A percentile compares a stretch with the other conserved stretches of the same genome.
These are phyloP conservation scores for Drosophila bocki DNA, from an alignment of 1,140 invertebrate species.

Conservation along the genomic window DNA sequence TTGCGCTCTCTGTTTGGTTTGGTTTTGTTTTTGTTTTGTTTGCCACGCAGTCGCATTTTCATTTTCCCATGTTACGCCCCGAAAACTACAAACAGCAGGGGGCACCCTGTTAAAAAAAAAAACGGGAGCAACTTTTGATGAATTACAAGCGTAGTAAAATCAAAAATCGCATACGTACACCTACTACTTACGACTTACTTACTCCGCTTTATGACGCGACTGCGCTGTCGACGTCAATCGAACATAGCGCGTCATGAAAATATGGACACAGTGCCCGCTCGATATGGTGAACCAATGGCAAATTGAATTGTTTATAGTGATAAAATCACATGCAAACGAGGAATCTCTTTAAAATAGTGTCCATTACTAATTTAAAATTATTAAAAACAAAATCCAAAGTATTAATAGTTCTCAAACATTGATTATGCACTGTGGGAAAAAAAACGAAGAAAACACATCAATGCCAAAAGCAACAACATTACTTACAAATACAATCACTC, in stretches of 20 bases:
- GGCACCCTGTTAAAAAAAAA: slow-evolving; percentile 56
- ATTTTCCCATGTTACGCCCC: slow-evolving; percentile 58
- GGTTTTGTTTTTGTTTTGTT: slow-evolving; percentile 58
- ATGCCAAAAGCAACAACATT: slow-evolving; percentile 34
- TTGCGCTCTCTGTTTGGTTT: slow-evolving; percentile 23
- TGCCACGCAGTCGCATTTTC: slow-evolving; percentile 74
- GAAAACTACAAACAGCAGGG: slow-evolving; percentile 32
- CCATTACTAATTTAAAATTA: neutral
- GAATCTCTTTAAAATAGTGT: neutral
- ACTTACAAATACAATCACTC: slow-evolving; percentile 27
- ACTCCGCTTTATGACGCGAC: slow-evolving; percentile 64
- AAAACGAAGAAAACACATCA: slow-evolving; percentile 33
- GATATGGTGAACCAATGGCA: neutral
- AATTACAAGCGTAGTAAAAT: slow-evolving; percentile 74
- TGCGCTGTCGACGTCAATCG: slow-evolving; percentile 47
- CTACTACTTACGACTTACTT: slow-evolving; percentile 28
- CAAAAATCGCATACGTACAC: slow-evolving; percentile 28
- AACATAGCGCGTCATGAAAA: slow-evolving; percentile 43
- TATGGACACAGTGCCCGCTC: neutral
- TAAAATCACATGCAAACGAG: neutral
- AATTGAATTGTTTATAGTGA: no score
- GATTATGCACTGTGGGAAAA: slow-evolving; percentile 1
- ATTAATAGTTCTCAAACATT: neutral
- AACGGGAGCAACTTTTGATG: slow-evolving; percentile 52
- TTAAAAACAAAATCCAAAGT: neutral